phyloP scores from a whole-genome alignment of 2,797 vertebrate species.

The Chelon labrosus region DNA sequence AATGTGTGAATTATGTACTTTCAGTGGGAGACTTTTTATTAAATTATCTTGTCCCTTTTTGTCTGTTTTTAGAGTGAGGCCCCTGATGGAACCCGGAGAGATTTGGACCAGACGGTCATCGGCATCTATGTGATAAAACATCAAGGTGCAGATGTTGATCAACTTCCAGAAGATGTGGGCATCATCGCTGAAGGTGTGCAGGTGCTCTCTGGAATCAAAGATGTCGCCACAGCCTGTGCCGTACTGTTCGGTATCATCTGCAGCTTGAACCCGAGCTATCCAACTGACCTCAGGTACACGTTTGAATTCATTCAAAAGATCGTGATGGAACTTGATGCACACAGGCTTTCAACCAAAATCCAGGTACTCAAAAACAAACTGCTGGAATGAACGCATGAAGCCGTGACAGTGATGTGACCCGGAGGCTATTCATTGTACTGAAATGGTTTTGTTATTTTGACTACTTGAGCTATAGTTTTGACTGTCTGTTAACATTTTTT shows the following conservation, averaged over 20 bases:
- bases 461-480: too few relatives aligned
- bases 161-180: background rate
- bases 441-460: too few relatives aligned
- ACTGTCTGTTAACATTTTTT: too few relatives aligned
- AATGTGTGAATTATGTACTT: background rate
- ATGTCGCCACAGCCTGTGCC: background rate
- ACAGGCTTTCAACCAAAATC: too few relatives aligned
- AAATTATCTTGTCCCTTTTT: background rate
- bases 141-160: background rate
- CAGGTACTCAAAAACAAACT: conserved; percentile 20
- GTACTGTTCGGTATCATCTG: too few relatives aligned
- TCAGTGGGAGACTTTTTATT: background rate
- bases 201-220: background rate
- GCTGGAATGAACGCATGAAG: too few relatives aligned
- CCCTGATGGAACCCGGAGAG: background rate
- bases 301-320: too few relatives aligned
- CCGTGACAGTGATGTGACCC: too few relatives aligned
- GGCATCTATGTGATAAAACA: conserved; percentile 12
- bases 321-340: too few relatives aligned
- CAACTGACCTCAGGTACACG: background rate
- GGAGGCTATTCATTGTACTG: too few relatives aligned
- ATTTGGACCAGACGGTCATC: background rate
- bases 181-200: conserved; percentile 7
- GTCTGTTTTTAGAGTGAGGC: conserved; percentile 13
- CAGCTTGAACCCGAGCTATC: background rate